Conservation (phyloP, 2,113 vertebrate genomes). For the Pelecanus crispus region DNA sequence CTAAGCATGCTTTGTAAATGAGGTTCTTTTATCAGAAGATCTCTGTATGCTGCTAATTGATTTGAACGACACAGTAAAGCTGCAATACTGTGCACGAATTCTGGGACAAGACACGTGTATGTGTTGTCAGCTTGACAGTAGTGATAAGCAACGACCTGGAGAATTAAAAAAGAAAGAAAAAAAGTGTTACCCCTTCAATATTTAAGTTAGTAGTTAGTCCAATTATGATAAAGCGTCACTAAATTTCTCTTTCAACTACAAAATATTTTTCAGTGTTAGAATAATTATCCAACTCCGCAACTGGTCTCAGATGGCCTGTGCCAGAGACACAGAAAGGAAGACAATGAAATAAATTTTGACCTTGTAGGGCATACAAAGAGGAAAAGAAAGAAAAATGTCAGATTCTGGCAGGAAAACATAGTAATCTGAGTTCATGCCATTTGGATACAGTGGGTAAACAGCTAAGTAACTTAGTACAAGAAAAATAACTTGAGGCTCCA, state of each 20-base stretch:
- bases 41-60: constrained; percentile 85
- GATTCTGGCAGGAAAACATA: neutral
- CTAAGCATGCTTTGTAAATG: constrained; percentile 94
- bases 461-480: neutral
- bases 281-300: neutral
- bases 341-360: neutral
- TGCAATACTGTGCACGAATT: constrained; percentile 93
- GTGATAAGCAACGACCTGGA: constrained; percentile 94
- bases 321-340: neutral
- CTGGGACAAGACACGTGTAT: constrained; percentile 94
- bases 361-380: neutral
- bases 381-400: neutral
- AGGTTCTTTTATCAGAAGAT: constrained; percentile 87
- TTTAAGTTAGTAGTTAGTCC: neutral
- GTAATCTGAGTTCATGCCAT: neutral
- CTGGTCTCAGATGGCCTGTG: neutral
- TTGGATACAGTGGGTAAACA: neutral
- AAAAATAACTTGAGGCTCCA: neutral
- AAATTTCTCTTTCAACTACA: neutral
- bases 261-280: neutral
- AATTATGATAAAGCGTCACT: neutral
- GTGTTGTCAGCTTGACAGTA: constrained; percentile 99
- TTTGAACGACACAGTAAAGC: constrained; percentile 89
- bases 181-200: neutral
- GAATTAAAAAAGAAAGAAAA: neutral